phyloP scores from a whole-genome alignment of 92 coral and sea anemone genomes.

The Porites cylindrica region DNA sequence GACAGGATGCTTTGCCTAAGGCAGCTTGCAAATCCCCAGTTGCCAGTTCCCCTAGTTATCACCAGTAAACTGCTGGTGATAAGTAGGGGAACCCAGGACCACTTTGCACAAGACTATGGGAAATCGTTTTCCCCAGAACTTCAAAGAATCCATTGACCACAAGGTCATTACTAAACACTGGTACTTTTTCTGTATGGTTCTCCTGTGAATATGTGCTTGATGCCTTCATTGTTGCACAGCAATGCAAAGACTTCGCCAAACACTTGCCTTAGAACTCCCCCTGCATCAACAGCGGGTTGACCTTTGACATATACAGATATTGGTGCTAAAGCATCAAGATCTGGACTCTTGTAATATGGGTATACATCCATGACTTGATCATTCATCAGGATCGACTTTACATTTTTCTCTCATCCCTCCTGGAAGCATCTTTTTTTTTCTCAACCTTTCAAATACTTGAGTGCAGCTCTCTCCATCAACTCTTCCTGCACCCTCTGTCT shows the following conservation, averaged over 20 bases:
- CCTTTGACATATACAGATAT: conserved; percentile 44
- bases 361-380: conserved; percentile 54
- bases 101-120: conserved; percentile 66
- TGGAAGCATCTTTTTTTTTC: conserved; percentile 7
- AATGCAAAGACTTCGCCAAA: conserved; percentile 46
- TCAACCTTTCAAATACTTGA: conserved; percentile 10
- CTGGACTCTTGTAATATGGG: conserved; percentile 47
- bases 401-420: conserved; percentile 50
- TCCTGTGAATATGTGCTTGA: conserved; percentile 40
- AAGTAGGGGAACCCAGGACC: conserved; percentile 74
- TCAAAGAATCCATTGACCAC: conserved; percentile 60
- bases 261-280: conserved; percentile 68
- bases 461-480: background rate
- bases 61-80: conserved; percentile 59
- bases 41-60: too few relatives aligned
- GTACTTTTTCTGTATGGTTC: conserved; percentile 30
- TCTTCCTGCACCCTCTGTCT: background rate
- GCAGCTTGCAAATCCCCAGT: conserved; percentile 58
- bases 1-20: conserved; percentile 41
- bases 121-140: conserved; percentile 62
- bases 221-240: conserved; percentile 32
- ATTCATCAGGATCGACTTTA: conserved; percentile 66
- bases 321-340: conserved; percentile 49
- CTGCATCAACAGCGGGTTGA: conserved; percentile 60
- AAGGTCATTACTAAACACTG: background rate